Conservation (phyloP, 2,797 vertebrate species). For the Molossus molossus region DNA sequence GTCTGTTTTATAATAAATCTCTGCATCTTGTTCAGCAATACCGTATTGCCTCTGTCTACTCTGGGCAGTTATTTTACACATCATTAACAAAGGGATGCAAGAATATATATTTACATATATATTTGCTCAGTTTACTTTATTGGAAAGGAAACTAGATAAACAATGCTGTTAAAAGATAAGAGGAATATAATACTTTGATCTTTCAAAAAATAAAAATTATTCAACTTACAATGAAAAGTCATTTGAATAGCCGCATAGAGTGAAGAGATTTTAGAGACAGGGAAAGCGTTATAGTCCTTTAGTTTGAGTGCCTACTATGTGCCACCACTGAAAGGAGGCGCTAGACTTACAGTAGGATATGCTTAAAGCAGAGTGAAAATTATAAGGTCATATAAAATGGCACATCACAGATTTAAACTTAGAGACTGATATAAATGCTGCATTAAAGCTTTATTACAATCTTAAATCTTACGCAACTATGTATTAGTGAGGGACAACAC, state of each 20-base stretch:
- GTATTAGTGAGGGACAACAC: background rate
- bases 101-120: background rate
- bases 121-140: background rate
- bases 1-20: background rate
- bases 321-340: background rate
- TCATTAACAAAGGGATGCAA: background rate
- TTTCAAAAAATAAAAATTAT: background rate
- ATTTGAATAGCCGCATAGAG: background rate
- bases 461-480: background rate
- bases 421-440: background rate
- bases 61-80: background rate
- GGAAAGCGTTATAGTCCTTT: background rate
- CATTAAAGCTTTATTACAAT: background rate
- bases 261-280: slow-evolving; percentile 6
- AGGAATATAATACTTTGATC: background rate
- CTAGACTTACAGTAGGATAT: background rate
- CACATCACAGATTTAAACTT: background rate
- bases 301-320: background rate
- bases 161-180: background rate
- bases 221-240: background rate
- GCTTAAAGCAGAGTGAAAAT: slow-evolving; percentile 10
- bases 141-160: background rate
- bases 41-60: background rate
- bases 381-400: background rate
- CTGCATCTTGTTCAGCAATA: background rate